Evolutionary conservation across 2,113 vertebrate species (phyloP).

Genomic region (Colossoma macropomum): DNA sequence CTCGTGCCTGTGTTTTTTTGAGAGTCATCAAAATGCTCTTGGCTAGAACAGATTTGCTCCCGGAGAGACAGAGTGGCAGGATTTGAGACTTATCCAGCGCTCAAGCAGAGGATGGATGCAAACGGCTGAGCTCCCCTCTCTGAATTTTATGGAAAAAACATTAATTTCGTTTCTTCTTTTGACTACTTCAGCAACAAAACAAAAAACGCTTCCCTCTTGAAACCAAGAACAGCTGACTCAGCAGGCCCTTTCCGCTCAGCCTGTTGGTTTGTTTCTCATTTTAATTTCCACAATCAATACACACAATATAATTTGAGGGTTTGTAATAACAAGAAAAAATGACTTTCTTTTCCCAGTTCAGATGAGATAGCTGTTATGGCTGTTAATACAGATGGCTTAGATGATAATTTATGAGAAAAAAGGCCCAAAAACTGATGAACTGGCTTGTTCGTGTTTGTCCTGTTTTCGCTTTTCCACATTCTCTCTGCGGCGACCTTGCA

Average conservation of each 20-base stretch:
- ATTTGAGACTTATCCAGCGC: background rate
- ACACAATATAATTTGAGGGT: slow-evolving; percentile 41
- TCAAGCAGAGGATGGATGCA: background rate
- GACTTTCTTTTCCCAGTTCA: slow-evolving; percentile 19
- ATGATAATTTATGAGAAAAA: slow-evolving; percentile 21
- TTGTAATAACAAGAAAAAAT: slow-evolving; percentile 45
- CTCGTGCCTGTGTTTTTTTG: background rate
- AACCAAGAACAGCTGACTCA: slow-evolving; percentile 43
- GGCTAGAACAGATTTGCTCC: background rate
- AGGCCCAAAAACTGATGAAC: background rate
- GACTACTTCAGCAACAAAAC: slow-evolving; percentile 45
- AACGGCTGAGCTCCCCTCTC: background rate
- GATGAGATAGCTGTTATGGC: background rate
- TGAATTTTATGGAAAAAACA: slow-evolving; percentile 16
- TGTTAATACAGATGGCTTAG: slow-evolving; percentile 29
- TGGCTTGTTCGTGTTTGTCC: background rate
- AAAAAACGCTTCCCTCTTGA: background rate
- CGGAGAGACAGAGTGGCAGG: background rate
- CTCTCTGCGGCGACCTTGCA: background rate
- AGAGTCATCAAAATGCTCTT: background rate
- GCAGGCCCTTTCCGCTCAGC: slow-evolving; percentile 18
- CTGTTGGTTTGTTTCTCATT: slow-evolving; percentile 57
- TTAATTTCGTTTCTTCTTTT: slow-evolving; percentile 48
- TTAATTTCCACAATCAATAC: slow-evolving; percentile 58
- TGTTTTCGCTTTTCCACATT: background rate